Conservation (phyloP, 2,797 vertebrate genomes). For the Xenops minutus region DNA sequence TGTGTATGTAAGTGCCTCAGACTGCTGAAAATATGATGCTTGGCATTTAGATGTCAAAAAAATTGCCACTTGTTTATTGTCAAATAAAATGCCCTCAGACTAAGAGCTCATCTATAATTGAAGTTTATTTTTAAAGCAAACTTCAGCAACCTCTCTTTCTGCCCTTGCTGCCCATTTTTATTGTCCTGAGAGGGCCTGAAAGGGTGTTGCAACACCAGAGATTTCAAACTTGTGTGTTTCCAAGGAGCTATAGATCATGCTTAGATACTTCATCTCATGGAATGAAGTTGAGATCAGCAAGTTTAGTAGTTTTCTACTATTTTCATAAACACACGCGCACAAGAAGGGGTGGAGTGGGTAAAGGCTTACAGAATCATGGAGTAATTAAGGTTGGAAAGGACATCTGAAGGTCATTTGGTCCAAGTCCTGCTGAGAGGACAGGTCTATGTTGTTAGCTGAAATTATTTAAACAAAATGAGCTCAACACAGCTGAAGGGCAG, state of each 20-base stretch:
- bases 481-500: background rate
- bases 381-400: background rate
- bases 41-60: slow-evolving; percentile 26
- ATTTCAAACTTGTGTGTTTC: background rate
- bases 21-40: background rate
- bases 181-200: background rate
- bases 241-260: background rate
- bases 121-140: slow-evolving; percentile 6
- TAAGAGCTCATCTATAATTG: slow-evolving; percentile 31
- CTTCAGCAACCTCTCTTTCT: background rate
- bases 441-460: background rate
- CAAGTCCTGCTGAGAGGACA: background rate
- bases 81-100: background rate
- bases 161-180: background rate
- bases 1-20: background rate
- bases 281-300: background rate
- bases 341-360: accelerated
- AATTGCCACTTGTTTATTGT: slow-evolving; percentile 9
- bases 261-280: background rate
- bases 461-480: background rate
- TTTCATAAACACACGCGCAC: background rate
- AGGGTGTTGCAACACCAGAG: background rate
- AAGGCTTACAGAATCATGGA: background rate
- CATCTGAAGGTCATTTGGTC: background rate
- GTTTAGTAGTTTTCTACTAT: background rate